Evolutionary conservation across 2,113 vertebrate species (phyloP), one percentile per base, ranked within the genome.

Genomic region (Mustelus asterias): DNA sequence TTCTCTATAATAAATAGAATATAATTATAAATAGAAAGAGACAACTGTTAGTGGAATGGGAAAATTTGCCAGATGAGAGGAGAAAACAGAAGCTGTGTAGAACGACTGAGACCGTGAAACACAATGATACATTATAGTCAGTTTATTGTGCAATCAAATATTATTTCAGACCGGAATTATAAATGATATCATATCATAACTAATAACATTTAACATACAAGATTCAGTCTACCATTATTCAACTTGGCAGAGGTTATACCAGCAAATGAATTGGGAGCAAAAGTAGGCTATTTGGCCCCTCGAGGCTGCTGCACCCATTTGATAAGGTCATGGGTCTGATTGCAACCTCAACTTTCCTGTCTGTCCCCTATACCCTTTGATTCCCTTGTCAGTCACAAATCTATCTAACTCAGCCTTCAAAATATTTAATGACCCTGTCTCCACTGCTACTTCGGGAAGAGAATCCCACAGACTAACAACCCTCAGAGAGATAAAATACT

Each of bases 11-110:
- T 41, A 70, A 24, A 63, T 60, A 90, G 54, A n/a, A 29, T 29
- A 24, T 88, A 54, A 33, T 90, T 90, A 60, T 90, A 90, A 60
- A 60, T 90, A 63, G 54, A 60, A 60, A 29, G n/a, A 78, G 33
- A n/a, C 88, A 90, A 60, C 54, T 60, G 13, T 90, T n/a, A 60
- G 26, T 90, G 88, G 88, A 90, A 33, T 90, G 54, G 88, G 88
- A 90, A 60, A 90, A 29, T 88, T 24, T 90, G 88, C 88, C 88
- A 60, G 88, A 90, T 90, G 58, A 60, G 54, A 63, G 14, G 33
- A 90, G 24, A 60, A 33, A n/a, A 90, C 2, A 63, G 24, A 85
- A 85, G 41, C 18, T 85, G 70, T 72, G 70, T 72, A 72, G 70
- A 72, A 72, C 70, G 29, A 29, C 10, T 26, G 48, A 26, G 24